A percentile compares a stretch with the other conserved stretches of the same genome.
Evolutionary conservation across 2,113 vertebrate species (phyloP).

Genomic region (Python bivittatus): DNA sequence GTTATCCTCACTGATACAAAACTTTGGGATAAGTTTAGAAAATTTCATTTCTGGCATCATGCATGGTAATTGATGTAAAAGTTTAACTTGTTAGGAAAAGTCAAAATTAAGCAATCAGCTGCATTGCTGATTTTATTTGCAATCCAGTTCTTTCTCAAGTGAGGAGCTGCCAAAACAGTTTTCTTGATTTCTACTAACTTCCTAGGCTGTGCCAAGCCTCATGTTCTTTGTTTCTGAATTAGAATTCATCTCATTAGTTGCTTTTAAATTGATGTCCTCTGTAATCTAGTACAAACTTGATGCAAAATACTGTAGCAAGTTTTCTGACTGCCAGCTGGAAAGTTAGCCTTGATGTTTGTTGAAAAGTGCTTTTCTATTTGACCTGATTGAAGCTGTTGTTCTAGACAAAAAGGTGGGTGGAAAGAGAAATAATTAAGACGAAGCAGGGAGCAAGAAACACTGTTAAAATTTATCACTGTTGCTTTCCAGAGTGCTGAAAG

Average conservation of each 20-base stretch:
- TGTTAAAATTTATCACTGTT: neutral
- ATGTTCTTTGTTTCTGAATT: neutral
- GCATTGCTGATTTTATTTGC: neutral
- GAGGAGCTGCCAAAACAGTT: neutral
- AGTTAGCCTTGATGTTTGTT: neutral
- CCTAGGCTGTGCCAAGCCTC: neutral
- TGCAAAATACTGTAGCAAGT: neutral
- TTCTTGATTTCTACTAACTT: neutral
- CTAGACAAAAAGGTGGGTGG: neutral
- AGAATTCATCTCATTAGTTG: neutral
- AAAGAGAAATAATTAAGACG: neutral
- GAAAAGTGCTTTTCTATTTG: constrained; percentile 5
- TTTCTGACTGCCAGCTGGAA: constrained; percentile 11
- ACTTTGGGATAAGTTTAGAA: neutral
- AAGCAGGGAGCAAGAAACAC: neutral
- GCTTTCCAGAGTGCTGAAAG: neutral
- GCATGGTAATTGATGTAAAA: neutral
- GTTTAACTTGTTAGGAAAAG: neutral
- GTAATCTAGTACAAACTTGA: neutral
- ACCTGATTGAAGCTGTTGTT: neutral
- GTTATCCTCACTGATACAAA: neutral
- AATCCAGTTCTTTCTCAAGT: neutral
- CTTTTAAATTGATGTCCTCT: neutral
- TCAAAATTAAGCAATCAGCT: neutral
- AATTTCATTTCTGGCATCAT: neutral